phyloP scores from a whole-genome alignment of 2,113 vertebrate genomes.

The Todiramphus saurophagus region DNA sequence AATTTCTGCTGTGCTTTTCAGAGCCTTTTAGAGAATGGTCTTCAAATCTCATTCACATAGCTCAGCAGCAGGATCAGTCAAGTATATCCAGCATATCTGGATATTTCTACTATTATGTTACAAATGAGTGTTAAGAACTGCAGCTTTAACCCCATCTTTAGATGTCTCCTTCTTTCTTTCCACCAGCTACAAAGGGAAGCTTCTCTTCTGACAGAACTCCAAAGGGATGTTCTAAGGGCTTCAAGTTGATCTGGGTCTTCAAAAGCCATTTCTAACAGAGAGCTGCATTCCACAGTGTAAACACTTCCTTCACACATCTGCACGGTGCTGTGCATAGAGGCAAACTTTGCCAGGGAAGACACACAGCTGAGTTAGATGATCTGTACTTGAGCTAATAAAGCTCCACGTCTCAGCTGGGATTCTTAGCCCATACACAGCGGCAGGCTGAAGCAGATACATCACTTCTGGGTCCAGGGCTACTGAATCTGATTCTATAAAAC shows the following conservation, averaged over 20 bases:
- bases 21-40: background rate
- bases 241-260: background rate
- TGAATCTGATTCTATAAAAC: background rate
- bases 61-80: background rate
- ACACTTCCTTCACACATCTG: fast-evolving
- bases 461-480: background rate
- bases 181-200: background rate
- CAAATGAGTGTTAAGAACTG: background rate
- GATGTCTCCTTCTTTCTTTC: background rate
- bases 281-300: background rate
- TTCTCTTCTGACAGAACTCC: background rate
- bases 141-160: background rate
- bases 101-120: background rate
- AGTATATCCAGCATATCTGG: background rate
- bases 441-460: background rate
- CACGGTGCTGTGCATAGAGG: fast-evolving
- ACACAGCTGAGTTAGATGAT: background rate
- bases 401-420: background rate
- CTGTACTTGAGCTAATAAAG: background rate
- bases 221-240: background rate
- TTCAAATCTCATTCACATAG: background rate
- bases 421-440: background rate
- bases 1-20: background rate
- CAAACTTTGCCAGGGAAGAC: background rate
- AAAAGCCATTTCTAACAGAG: background rate